A percentile compares a stretch with the other conserved stretches of the same genome.
Conservation (phyloP, 2,888 invertebrate species). For the Rambutsinella grinnellia region DNA sequence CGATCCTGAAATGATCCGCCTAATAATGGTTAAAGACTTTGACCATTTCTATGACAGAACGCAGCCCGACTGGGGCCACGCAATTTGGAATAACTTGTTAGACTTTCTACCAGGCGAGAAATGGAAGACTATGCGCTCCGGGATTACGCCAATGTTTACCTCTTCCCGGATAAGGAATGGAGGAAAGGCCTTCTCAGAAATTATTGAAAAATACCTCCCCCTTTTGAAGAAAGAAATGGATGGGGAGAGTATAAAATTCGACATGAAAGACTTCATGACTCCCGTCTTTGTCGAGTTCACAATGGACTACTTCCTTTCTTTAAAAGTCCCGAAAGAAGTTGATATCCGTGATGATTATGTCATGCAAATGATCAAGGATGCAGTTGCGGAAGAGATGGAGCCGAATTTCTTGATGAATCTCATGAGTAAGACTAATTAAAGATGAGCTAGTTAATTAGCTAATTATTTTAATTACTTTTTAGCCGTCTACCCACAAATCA, state of each 20-base stretch:
- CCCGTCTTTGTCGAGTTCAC: slow-evolving; percentile 36
- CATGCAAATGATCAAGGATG: slow-evolving; percentile 30
- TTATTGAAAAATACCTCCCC: slow-evolving; percentile 13
- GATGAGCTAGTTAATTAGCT: no score
- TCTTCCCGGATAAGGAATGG: slow-evolving; percentile 30
- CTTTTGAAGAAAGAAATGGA: slow-evolving; percentile 29
- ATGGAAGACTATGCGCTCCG: slow-evolving; percentile 60
- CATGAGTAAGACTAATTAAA: slow-evolving; percentile 11
- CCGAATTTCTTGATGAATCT: slow-evolving; percentile 3
- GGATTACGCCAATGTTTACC: slow-evolving; percentile 31
- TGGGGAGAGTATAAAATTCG: slow-evolving; percentile 22
- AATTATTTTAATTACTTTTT: no score
- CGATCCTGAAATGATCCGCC: slow-evolving; percentile 47
- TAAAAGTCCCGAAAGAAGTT: slow-evolving; percentile 31
- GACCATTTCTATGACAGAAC: slow-evolving; percentile 54
- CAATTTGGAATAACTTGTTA: slow-evolving; percentile 55
- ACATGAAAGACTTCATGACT: slow-evolving; percentile 30
- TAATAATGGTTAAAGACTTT: slow-evolving; percentile 51
- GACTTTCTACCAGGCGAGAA: slow-evolving; percentile 55
- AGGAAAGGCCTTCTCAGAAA: no score
- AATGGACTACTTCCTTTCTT: slow-evolving; percentile 22
- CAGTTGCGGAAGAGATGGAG: slow-evolving; percentile 12
- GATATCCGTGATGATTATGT: slow-evolving; percentile 32
- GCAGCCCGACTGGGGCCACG: slow-evolving; percentile 47
- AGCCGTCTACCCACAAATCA: no score